Evolutionary conservation across 2,113 vertebrate genomes (phyloP), one percentile per base, ranked within the genome.

Genomic region (Upupa epops): DNA sequence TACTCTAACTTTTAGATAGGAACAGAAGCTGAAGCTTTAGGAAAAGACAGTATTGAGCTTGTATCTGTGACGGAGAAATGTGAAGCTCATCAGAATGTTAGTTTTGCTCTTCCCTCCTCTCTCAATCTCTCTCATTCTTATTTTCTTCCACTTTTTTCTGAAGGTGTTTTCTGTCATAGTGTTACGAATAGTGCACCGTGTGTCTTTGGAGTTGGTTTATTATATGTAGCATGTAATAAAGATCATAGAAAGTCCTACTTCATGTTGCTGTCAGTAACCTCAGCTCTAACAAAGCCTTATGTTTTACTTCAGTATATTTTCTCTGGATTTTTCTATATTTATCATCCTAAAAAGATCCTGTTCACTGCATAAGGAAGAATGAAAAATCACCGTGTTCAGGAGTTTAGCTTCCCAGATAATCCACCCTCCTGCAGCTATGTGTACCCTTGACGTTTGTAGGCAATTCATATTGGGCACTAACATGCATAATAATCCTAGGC

Each of bases 101-200:
- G 24, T 69, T 84, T 73, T 22, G 5, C 58, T 11, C 14, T 37
- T 90, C 48, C 37, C 17, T 51, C 29, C 15, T 72, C 37, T 34
- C 31, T 8, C 11, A n/a, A 26, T 34, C 25, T 65, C 25, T 65
- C 32, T 45, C 5, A 31, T 52, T 68, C 78, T 89, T n/a, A 24
- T 84, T 91, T 77, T 86, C n/a, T 83, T 80, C 63, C n/a, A 92
- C n/a, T 81, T 90, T 22, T 81, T 29, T 89, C 59, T 79, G 68
- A 28, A 61, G 34, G 14, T 78, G 42, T 54, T 84, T 90, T 84
- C 28, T 79, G 40, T 65, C 16, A 36, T n/a, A 13, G 17, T 65
- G 40, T 28, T 19, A 58, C 60, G 84, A 80, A 83, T 29, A 56
- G 63, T 58, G 24, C 2, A 29, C 48, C 3, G 3, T 69, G 46